These are phyloP conservation scores for Bombylius discolor DNA, from an alignment of 2,888 invertebrate species.

Conservation along the genomic window DNA sequence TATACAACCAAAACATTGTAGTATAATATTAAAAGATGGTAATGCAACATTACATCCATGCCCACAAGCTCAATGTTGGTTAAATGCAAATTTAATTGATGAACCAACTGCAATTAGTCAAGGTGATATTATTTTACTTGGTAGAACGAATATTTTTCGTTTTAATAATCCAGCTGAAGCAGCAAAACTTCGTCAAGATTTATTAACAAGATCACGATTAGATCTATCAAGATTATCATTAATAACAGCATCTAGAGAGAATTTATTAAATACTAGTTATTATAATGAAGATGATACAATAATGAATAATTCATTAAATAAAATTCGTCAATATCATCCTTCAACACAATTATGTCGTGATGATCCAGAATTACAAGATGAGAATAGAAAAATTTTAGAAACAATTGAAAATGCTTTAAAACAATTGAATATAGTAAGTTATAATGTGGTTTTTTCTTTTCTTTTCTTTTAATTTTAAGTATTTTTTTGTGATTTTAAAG, in stretches of 20 bases:
- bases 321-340: slow-evolving; percentile 32
- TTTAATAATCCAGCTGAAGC: slow-evolving; percentile 85
- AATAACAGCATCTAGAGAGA: slow-evolving; percentile 58
- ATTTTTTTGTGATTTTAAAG: too few relatives aligned
- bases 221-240: slow-evolving; percentile 71
- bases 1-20: slow-evolving; percentile 66
- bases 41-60: slow-evolving; percentile 62
- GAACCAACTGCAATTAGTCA: slow-evolving; percentile 67
- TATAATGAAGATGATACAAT: slow-evolving; percentile 29
- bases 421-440: slow-evolving; percentile 36
- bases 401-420: slow-evolving; percentile 56
- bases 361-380: slow-evolving; percentile 49
- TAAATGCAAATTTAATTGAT: slow-evolving; percentile 67
- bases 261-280: slow-evolving; percentile 41
- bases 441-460: slow-evolving; percentile 1
- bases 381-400: slow-evolving; percentile 52
- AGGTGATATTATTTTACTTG: slow-evolving; percentile 64
- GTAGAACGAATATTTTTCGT: slow-evolving; percentile 69
- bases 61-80: slow-evolving; percentile 64
- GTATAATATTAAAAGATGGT: slow-evolving; percentile 55
- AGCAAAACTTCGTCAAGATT: slow-evolving; percentile 63
- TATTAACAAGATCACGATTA: slow-evolving; percentile 46
- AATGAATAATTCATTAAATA: slow-evolving; percentile 25
- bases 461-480: background rate
- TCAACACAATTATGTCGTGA: slow-evolving; percentile 37